phyloP scores from a whole-genome alignment of 2,888 invertebrate species.

The Morpho helenor region DNA sequence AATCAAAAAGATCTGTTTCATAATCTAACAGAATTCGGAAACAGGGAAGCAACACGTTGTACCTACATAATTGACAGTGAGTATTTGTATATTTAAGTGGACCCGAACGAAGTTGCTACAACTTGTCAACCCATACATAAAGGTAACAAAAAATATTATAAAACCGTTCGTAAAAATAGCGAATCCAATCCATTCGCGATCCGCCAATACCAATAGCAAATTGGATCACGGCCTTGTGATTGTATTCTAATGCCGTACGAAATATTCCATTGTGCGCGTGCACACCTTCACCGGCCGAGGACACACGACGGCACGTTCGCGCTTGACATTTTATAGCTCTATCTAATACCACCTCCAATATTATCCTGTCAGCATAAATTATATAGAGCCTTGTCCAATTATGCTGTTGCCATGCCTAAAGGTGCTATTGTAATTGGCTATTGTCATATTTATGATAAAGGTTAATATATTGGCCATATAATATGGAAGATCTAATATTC shows the following conservation, averaged over 20 bases:
- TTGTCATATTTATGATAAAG: slow-evolving; percentile 25
- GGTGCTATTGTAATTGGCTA: slow-evolving; percentile 27
- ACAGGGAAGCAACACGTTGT: too few relatives aligned
- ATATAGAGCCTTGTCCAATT: slow-evolving; percentile 29
- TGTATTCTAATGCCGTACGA: slow-evolving; percentile 61
- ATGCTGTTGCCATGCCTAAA: slow-evolving; percentile 26
- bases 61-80: too few relatives aligned
- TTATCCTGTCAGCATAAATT: slow-evolving; percentile 36
- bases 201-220: slow-evolving; percentile 32
- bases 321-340: slow-evolving; percentile 34
- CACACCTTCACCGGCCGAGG: slow-evolving; percentile 37
- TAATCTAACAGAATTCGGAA: too few relatives aligned
- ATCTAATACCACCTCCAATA: slow-evolving; percentile 30
- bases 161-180: slow-evolving; percentile 4
- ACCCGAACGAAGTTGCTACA: too few relatives aligned
- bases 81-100: too few relatives aligned
- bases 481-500: too few relatives aligned
- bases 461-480: slow-evolving; percentile 15
- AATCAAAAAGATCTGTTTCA: too few relatives aligned
- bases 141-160: too few relatives aligned
- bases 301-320: slow-evolving; percentile 25
- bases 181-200: slow-evolving; percentile 16
- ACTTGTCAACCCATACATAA: too few relatives aligned
- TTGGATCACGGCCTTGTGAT: slow-evolving; percentile 53
- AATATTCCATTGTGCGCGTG: slow-evolving; percentile 58